phyloP scores from a whole-genome alignment of 2,797 vertebrate species.

The Epinephelus coioides region DNA sequence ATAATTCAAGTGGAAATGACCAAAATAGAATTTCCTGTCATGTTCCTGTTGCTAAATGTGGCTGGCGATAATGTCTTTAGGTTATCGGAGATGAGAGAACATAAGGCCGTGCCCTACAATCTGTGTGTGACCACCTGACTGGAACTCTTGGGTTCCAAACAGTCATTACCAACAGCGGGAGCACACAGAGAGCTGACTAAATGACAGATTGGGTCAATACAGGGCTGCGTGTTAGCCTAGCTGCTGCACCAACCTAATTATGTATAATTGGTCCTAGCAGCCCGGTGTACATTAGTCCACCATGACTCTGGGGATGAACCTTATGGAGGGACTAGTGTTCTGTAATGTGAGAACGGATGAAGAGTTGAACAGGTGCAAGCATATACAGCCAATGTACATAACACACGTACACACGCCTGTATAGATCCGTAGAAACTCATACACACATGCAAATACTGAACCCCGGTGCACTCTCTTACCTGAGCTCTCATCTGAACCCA shows the following conservation, averaged over 20 bases:
- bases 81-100: conserved; percentile 12
- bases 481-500: conserved; percentile 53
- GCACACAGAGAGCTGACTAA: conserved; percentile 47
- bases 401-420: conserved; percentile 18
- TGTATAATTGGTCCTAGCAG: conserved; percentile 51
- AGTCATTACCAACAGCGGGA: conserved; percentile 51
- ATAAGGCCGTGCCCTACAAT: conserved; percentile 44
- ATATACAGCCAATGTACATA: conserved; percentile 5
- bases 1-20: conserved; percentile 6
- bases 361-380: conserved; percentile 50
- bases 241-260: conserved; percentile 55
- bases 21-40: conserved; percentile 38
- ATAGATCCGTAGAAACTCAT: conserved; percentile 34
- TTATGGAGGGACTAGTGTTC: conserved; percentile 22
- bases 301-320: conserved; percentile 7
- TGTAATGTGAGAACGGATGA: conserved; percentile 44
- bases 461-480: conserved; percentile 34
- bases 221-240: conserved; percentile 42
- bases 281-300: conserved; percentile 48
- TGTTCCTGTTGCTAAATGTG: conserved; percentile 42
- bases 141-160: conserved; percentile 16
- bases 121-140: conserved; percentile 31
- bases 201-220: conserved; percentile 64
- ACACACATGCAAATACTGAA: conserved; percentile 54
- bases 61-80: neutral